Evolutionary conservation across 2,797 vertebrate genomes (phyloP), one percentile per base, ranked within the genome.

Genomic region (Muraenolepis orangiensis): DNA sequence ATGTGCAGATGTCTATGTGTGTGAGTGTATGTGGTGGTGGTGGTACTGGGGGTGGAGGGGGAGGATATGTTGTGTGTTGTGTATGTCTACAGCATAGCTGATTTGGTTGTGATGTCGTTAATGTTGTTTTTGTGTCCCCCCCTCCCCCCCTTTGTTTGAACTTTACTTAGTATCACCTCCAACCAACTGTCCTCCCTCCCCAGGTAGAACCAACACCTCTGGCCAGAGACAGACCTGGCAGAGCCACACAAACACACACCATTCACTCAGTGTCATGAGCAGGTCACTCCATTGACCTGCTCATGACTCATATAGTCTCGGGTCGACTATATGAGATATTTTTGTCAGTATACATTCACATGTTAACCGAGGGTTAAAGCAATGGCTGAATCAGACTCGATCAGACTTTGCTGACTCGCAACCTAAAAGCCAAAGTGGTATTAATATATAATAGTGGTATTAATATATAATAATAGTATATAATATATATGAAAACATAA

Each of bases 141-240:
- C 86, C 88, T 72, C 78, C 83, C 80, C 73, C 76, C 81, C 81
- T 84, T 77, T 91, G 79, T 89, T 81, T 92, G 75, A 88, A 82
- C 80, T 88, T 77, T 77, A 80, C 89, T 79, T 81, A 93, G 91
- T 85, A 84, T 79, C 88, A 87, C 68, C 82, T 90, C 85, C 91
- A 89, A 75, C 78, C 87, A 87, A 84, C 90, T 82, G 87, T 86
- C 82, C 81, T 86, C 82, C 85, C 73, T 73, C 81, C 88, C 70
- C 88, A 92, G 91, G 91, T 92, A 93, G 82, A 87, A 71, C 75
- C 74, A 77, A 68, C 57, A 36, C 71, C 70, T 85, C 70, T 74
- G 72, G 34, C 61, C 64, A 71, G 11, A 67, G 34, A 31, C 76
- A 69, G 36, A 74, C 13, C 34, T 68, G 69, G 76, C 85, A 78